Conservation (phyloP, 53 echinoderm and acorn worm genomes). For the Henricia sp. region DNA sequence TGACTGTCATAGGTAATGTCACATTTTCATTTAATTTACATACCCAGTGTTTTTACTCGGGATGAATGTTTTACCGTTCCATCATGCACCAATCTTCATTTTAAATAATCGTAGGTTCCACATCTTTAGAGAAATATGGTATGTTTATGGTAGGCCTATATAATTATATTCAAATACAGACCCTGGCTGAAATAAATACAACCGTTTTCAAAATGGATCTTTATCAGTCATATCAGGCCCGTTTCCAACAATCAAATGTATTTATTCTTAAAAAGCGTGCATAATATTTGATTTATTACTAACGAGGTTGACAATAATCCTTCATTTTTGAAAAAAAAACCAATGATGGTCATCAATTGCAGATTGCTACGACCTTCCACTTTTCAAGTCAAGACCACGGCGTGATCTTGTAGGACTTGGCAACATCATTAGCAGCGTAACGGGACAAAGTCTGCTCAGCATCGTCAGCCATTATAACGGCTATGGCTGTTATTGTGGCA, state of each 20-base stretch:
- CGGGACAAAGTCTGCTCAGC: not conserved
- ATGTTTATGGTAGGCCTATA: too few species aligned
- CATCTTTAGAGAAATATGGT: too few species aligned
- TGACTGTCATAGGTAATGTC: slow-evolving; percentile 6
- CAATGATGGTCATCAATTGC: not conserved
- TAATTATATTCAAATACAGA: too few species aligned
- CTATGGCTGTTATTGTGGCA: slow-evolving; percentile 22
- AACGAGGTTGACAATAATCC: not conserved
- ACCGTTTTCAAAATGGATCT: too few species aligned
- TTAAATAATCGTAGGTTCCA: too few species aligned
- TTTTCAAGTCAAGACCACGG: not conserved
- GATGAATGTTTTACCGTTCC: too few species aligned
- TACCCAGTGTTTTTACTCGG: too few species aligned
- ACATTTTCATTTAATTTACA: not conserved
- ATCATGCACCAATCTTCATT: too few species aligned
- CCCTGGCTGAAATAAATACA: too few species aligned
- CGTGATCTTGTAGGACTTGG: slow-evolving; percentile 6
- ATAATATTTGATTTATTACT: not conserved
- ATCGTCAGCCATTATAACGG: slow-evolving; percentile 9
- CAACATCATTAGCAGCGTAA: slow-evolving; percentile 10
- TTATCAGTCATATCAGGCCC: too few species aligned
- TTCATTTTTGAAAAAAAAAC: not conserved
- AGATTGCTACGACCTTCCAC: not conserved
- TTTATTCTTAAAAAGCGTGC: not conserved
- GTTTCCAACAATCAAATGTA: not conserved